These are phyloP conservation scores for Drosophila littoralis DNA, from an alignment of 1,140 invertebrate species.

Conservation along the genomic window DNA sequence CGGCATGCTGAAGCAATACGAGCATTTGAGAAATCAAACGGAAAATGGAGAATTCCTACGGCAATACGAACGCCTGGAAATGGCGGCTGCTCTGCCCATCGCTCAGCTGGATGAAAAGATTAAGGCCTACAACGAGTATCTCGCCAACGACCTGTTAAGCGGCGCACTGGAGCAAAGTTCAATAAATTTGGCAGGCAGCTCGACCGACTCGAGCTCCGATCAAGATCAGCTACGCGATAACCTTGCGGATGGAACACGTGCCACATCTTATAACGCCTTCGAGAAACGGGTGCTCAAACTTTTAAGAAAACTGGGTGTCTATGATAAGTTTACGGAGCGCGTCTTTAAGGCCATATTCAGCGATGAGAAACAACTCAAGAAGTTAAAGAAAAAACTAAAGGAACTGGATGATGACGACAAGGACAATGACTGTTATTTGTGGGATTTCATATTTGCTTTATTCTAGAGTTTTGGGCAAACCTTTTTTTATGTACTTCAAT, in stretches of 20 bases:
- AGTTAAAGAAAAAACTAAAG: slow-evolving; percentile 35
- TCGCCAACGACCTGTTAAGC: not conserved
- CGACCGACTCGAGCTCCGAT: not conserved
- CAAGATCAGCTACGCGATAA: too few relatives aligned
- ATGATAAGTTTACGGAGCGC: slow-evolving; percentile 20
- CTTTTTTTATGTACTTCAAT: not conserved
- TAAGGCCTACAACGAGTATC: slow-evolving; percentile 24
- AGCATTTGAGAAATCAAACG: not conserved
- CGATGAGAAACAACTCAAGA: slow-evolving; percentile 35
- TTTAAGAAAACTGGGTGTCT: slow-evolving; percentile 37
- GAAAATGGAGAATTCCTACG: not conserved
- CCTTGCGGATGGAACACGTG: not conserved
- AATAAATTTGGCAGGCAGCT: too few relatives aligned
- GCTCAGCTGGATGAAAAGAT: slow-evolving; percentile 52
- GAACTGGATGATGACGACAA: slow-evolving; percentile 22
- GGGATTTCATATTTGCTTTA: slow-evolving; percentile 38
- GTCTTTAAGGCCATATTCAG: slow-evolving; percentile 51
- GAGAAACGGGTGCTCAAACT: slow-evolving; percentile 34
- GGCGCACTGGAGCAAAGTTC: not conserved
- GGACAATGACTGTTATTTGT: slow-evolving; percentile 4
- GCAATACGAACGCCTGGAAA: slow-evolving; percentile 16
- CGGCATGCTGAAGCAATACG: slow-evolving; percentile 7
- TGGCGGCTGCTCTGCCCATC: slow-evolving; percentile 34
- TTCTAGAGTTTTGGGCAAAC: slow-evolving; percentile 1
- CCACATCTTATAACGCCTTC: not conserved